Evolutionary conservation across 2,797 vertebrate genomes (phyloP).

Genomic region (Galagoides demidoff): DNA sequence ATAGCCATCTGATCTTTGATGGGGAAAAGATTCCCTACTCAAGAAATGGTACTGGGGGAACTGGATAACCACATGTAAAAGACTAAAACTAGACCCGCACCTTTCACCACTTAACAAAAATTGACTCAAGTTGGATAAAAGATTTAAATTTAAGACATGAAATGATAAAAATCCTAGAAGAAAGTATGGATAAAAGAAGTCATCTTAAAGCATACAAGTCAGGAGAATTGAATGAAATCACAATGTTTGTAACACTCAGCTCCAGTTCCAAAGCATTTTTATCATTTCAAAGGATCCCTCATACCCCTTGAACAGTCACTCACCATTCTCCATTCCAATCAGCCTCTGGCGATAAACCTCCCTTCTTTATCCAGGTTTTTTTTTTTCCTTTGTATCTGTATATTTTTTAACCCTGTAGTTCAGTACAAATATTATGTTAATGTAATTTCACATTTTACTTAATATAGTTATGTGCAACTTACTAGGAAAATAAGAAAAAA

Average conservation of each 20-base stretch:
- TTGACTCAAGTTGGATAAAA: too few relatives aligned
- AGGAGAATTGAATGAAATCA: neutral
- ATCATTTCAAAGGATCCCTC: neutral
- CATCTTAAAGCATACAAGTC: neutral
- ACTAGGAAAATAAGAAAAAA: neutral
- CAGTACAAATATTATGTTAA: neutral
- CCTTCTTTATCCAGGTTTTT: neutral
- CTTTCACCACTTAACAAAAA: too few relatives aligned
- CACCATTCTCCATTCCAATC: rapidly evolving
- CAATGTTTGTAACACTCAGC: too few relatives aligned
- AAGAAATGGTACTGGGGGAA: too few relatives aligned
- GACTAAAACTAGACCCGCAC: too few relatives aligned
- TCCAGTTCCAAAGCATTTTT: neutral
- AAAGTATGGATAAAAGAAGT: neutral
- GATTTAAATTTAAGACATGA: too few relatives aligned
- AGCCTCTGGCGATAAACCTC: neutral
- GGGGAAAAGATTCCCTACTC: too few relatives aligned
- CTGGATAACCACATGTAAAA: too few relatives aligned
- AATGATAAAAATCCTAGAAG: too few relatives aligned
- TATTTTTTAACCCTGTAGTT: neutral
- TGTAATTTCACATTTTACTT: neutral
- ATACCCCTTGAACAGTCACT: neutral
- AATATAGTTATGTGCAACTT: neutral
- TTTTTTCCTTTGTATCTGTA: neutral
- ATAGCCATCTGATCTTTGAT: too few relatives aligned